Conservation (phyloP, 2,797 vertebrate species). For the Labeo calbasu region DNA sequence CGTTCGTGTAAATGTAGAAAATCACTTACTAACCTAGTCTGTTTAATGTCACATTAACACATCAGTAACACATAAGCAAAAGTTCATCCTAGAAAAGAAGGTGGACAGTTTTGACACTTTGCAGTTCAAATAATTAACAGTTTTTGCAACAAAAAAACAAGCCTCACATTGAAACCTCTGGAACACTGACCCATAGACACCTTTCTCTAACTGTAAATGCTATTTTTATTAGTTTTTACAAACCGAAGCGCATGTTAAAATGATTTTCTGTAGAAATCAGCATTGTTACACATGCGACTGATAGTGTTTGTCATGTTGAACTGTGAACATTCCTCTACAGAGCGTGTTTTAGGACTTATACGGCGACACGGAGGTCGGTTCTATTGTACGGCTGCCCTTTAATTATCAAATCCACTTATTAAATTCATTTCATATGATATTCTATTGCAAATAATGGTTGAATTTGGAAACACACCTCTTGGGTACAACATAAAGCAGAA, state of each 20-base stretch:
- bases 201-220: not conserved
- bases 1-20: not conserved
- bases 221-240: constrained; percentile 7
- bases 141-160: not conserved
- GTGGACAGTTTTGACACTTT: not conserved
- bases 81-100: not conserved
- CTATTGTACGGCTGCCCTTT: constrained; percentile 71
- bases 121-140: constrained; percentile 15
- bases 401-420: constrained; percentile 81
- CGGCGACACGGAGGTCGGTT: constrained; percentile 58
- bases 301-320: not conserved
- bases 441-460: constrained; percentile 82
- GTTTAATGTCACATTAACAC: not conserved
- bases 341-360: not conserved
- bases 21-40: not conserved
- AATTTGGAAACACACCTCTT: constrained; percentile 84
- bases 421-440: constrained; percentile 80
- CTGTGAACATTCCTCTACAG: not conserved
- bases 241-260: not conserved
- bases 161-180: not conserved
- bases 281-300: not conserved
- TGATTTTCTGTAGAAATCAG: not conserved
- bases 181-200: not conserved
- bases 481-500: constrained; percentile 83
- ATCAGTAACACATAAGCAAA: not conserved